Conservation (phyloP, 2,888 invertebrate species). For the Tholera decimalis region DNA sequence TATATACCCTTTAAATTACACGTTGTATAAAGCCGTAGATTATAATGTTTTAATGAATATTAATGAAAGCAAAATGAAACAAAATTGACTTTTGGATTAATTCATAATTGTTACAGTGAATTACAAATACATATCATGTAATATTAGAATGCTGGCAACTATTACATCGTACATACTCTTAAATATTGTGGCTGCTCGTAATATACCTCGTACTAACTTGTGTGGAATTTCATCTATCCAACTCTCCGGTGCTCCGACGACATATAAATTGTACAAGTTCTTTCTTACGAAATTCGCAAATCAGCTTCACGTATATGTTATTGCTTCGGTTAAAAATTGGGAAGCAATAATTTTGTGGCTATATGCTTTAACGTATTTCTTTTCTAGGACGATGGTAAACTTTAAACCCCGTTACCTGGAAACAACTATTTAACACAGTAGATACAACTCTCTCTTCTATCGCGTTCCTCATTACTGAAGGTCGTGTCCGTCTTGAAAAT, state of each 20-base stretch:
- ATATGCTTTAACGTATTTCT: neutral
- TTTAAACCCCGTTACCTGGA: neutral
- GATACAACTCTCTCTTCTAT: too few species aligned
- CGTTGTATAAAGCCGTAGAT: too few species aligned
- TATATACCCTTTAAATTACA: too few species aligned
- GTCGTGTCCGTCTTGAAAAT: too few species aligned
- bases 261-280: conserved; percentile 1
- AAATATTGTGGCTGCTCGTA: neutral
- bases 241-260: neutral
- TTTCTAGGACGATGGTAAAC: neutral
- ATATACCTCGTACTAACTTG: conserved; percentile 7
- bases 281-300: conserved; percentile 13
- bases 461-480: too few species aligned
- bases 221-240: conserved; percentile 2
- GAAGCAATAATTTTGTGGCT: conserved; percentile 2
- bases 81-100: too few species aligned
- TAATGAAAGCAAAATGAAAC: too few species aligned
- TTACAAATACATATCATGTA: too few species aligned
- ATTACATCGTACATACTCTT: neutral
- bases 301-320: neutral
- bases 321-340: neutral
- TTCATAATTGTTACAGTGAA: too few species aligned
- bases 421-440: too few species aligned
- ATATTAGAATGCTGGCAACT: neutral
- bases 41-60: too few species aligned